Conservation (phyloP, 2,113 vertebrate species). For the Perognathus longimembris region DNA sequence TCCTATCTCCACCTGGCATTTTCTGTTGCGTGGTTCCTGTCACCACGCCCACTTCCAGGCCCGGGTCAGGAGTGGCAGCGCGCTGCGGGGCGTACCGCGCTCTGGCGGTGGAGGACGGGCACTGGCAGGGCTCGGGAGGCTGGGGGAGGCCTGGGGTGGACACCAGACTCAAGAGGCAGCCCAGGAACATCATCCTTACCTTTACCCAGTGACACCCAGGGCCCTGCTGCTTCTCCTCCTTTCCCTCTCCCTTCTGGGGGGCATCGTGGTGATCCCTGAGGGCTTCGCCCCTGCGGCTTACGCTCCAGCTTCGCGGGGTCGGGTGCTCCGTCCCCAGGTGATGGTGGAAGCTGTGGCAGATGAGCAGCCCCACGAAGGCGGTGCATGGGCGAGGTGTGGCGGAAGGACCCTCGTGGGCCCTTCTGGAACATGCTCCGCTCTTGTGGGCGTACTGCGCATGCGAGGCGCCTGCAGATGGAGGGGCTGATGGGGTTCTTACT, state of each 20-base stretch:
- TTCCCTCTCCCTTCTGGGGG: not conserved
- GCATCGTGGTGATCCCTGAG: not conserved
- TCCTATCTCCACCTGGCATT: too few species aligned
- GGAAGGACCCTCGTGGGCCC: too few species aligned
- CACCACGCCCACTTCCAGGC: not conserved
- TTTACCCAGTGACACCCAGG: not conserved
- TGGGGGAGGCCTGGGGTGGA: not conserved
- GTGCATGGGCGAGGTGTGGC: not conserved
- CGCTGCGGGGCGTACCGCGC: rapidly evolving
- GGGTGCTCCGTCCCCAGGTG: not conserved
- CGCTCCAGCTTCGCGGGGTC: not conserved
- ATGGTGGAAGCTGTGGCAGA: not conserved
- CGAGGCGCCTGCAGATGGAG: rapidly evolving
- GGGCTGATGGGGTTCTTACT: rapidly evolving
- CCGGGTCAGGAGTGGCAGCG: rapidly evolving
- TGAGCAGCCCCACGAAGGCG: too few species aligned
- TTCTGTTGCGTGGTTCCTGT: not conserved
- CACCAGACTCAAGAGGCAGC: not conserved
- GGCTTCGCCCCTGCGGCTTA: not conserved
- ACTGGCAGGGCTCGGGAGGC: not conserved
- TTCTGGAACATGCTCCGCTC: too few species aligned
- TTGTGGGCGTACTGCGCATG: too few species aligned
- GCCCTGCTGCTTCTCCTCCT: not conserved
- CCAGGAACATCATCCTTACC: not conserved
- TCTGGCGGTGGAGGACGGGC: not conserved